Percentiles rank a stretch among this genome's conserved stretches.
Conservation (phyloP, 2,113 vertebrate genomes). For the Toxotes jaculatrix region DNA sequence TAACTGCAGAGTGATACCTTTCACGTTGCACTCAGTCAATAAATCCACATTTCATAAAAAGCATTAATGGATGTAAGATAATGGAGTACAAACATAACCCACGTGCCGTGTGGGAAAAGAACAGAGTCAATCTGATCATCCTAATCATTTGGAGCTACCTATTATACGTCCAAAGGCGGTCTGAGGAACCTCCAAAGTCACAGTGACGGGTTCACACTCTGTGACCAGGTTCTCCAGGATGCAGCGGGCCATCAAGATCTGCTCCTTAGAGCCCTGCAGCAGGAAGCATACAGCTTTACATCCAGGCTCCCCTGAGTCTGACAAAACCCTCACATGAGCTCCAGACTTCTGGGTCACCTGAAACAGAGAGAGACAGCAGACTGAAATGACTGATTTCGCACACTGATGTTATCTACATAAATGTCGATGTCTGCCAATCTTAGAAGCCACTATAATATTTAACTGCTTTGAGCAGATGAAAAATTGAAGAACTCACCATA, state of each 20-base stretch:
- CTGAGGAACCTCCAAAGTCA: constrained; percentile 87
- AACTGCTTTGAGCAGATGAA: neutral
- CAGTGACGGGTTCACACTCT: constrained; percentile 81
- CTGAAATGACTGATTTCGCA: neutral
- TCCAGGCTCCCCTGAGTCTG: constrained; percentile 60
- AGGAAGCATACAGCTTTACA: constrained; percentile 77
- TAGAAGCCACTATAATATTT: neutral
- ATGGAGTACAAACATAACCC: neutral
- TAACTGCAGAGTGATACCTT: neutral
- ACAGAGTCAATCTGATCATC: neutral
- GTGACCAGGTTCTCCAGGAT: constrained; percentile 85
- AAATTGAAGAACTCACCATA: constrained; percentile 68
- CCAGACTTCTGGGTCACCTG: constrained; percentile 88
- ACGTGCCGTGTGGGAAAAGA: neutral
- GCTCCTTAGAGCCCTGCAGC: constrained; percentile 87
- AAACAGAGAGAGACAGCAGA: neutral
- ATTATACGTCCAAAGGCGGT: constrained; percentile 90
- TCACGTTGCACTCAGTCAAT: neutral
- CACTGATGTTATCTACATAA: neutral
- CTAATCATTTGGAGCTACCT: constrained; percentile 77
- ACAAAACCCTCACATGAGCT: constrained; percentile 80
- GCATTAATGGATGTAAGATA: neutral
- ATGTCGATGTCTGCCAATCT: neutral
- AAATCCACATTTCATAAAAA: neutral
- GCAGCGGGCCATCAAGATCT: constrained; percentile 87